These are phyloP conservation scores for Acleris cristana DNA, from an alignment of 2,888 invertebrate species.

Conservation along the genomic window DNA sequence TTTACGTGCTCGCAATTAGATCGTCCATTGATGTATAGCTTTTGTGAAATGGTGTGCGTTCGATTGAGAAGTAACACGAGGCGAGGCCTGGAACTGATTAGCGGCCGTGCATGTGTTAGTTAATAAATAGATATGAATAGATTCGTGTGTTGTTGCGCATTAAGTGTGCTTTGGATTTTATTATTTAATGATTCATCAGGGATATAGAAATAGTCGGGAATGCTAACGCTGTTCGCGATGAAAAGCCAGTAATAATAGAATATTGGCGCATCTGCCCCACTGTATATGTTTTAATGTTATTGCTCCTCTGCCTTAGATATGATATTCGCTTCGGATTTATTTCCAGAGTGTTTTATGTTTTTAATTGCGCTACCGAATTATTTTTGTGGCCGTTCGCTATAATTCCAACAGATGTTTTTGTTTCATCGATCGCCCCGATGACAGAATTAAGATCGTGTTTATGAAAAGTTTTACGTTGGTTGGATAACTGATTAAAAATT, in stretches of 20 bases:
- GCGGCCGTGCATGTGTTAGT: slow-evolving; percentile 71
- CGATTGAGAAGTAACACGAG: slow-evolving; percentile 74
- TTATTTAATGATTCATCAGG: slow-evolving; percentile 84
- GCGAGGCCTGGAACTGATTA: slow-evolving; percentile 78
- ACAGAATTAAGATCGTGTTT: slow-evolving; percentile 78
- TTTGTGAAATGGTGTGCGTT: slow-evolving; percentile 57
- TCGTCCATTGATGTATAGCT: slow-evolving; percentile 76
- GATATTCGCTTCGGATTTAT: slow-evolving; percentile 75
- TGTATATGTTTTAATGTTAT: slow-evolving; percentile 81
- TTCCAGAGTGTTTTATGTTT: slow-evolving; percentile 77
- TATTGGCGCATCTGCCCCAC: slow-evolving; percentile 81
- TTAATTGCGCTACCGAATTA: slow-evolving; percentile 78
- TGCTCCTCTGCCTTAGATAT: slow-evolving; percentile 65
- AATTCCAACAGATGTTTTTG: slow-evolving; percentile 78
- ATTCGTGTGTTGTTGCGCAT: slow-evolving; percentile 76
- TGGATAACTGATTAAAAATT: slow-evolving; percentile 63
- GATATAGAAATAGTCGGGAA: slow-evolving; percentile 83
- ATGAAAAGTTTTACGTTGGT: slow-evolving; percentile 63
- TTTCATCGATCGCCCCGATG: slow-evolving; percentile 71
- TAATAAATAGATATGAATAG: slow-evolving; percentile 72
- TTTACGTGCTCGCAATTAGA: slow-evolving; percentile 81
- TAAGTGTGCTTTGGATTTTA: slow-evolving; percentile 83
- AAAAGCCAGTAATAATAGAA: slow-evolving; percentile 83
- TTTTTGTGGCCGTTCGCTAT: slow-evolving; percentile 72
- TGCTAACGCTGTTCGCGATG: slow-evolving; percentile 76